A percentile compares a stretch with the other conserved stretches of the same genome.
These are phyloP conservation scores for Philantomba maxwellii DNA, from an alignment of 2,113 vertebrate genomes.

Conservation along the genomic window DNA sequence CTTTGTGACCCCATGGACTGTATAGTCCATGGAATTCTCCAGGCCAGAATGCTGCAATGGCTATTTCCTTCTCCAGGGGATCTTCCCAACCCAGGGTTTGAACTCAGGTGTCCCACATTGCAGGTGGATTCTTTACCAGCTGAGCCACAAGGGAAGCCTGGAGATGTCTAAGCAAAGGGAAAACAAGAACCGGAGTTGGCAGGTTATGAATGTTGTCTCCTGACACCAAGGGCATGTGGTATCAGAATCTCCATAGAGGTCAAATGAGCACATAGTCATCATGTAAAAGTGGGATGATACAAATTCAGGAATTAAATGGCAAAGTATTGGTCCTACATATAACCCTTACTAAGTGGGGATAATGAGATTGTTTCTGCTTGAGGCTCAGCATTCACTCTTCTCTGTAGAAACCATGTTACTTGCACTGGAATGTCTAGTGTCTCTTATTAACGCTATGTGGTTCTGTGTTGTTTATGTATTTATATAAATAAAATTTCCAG, in stretches of 20 bases:
- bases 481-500: neutral
- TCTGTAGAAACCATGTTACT: neutral
- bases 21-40: neutral
- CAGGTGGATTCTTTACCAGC: neutral
- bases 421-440: neutral
- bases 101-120: neutral
- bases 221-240: neutral
- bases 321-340: neutral
- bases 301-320: neutral
- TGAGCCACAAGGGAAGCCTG: neutral
- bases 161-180: neutral
- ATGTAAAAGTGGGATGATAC: neutral
- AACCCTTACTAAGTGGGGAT: neutral
- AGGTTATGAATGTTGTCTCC: neutral
- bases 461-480: neutral
- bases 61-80: neutral
- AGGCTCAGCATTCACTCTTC: neutral
- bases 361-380: neutral
- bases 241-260: neutral
- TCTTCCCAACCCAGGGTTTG: neutral
- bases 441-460: neutral
- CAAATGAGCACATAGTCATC: neutral
- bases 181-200: neutral
- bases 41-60: neutral
- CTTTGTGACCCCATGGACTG: neutral